Evolutionary conservation across 1,140 invertebrate species (phyloP).

Genomic region (Asobara japonica): DNA sequence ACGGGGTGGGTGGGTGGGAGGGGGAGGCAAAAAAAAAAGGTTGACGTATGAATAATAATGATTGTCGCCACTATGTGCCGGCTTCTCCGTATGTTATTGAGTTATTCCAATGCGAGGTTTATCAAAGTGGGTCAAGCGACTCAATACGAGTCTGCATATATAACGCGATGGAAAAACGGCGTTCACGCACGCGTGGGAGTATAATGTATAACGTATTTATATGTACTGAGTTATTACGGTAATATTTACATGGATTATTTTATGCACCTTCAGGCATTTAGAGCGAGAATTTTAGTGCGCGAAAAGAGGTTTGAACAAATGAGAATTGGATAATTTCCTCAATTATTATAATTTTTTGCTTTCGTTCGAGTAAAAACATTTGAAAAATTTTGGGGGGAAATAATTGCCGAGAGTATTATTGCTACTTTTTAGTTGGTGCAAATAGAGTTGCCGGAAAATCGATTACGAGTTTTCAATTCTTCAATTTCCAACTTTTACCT

Average conservation of each 20-base stretch:
- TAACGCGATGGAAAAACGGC: conserved; percentile 18
- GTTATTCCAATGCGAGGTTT: conserved; percentile 64
- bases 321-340: too few relatives aligned
- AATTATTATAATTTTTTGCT: too few relatives aligned
- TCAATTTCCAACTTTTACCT: too few relatives aligned
- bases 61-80: conserved; percentile 43
- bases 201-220: conserved; percentile 26
- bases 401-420: too few relatives aligned
- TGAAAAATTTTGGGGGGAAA: too few relatives aligned
- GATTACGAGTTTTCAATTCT: too few relatives aligned
- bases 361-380: too few relatives aligned
- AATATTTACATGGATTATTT: conserved; percentile 20
- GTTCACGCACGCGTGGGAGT: conserved; percentile 48
- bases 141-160: conserved; percentile 45
- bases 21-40: background rate
- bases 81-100: conserved; percentile 56
- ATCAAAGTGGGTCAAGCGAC: conserved; percentile 67
- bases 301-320: too few relatives aligned
- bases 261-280: background rate
- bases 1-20: background rate
- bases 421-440: too few relatives aligned
- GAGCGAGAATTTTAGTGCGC: background rate
- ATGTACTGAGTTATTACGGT: conserved; percentile 19
- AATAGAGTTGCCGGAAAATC: too few relatives aligned
- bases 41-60: conserved; percentile 58